Conservation (phyloP, 2,797 vertebrate genomes). For the Ibycter americanus region DNA sequence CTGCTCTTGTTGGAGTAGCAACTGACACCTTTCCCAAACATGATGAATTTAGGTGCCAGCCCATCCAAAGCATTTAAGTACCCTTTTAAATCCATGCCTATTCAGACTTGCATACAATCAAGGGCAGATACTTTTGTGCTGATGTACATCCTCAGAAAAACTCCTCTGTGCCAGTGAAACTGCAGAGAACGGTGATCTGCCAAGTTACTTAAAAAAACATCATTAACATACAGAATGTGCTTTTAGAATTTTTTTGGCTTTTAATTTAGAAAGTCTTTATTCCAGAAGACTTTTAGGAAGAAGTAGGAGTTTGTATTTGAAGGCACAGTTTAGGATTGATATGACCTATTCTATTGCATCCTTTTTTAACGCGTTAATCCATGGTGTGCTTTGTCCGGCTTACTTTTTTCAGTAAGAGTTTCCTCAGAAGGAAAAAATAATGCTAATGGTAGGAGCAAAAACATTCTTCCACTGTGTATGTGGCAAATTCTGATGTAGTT, state of each 20-base stretch:
- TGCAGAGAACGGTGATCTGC: background rate
- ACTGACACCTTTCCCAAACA: background rate
- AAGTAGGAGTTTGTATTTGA: background rate
- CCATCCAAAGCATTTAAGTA: background rate
- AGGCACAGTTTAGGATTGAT: background rate
- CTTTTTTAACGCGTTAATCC: background rate
- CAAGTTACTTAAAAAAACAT: background rate
- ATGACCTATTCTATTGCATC: background rate
- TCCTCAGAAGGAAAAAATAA: background rate
- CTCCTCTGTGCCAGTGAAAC: background rate
- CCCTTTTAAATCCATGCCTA: background rate
- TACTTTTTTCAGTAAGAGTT: background rate
- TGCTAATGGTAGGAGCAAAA: background rate
- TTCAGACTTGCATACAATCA: background rate
- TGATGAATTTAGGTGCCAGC: background rate
- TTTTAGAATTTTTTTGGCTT: background rate
- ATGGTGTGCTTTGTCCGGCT: background rate
- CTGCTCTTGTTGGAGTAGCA: background rate
- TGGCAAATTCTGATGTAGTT: background rate
- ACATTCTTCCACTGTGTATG: background rate
- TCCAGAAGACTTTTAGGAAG: background rate
- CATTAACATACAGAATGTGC: background rate
- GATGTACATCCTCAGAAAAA: background rate
- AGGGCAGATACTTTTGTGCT: background rate
- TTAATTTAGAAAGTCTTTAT: background rate